These are phyloP conservation scores for Oreochromis tanganicae DNA, from an alignment of 2,113 vertebrate species.

Conservation along the genomic window DNA sequence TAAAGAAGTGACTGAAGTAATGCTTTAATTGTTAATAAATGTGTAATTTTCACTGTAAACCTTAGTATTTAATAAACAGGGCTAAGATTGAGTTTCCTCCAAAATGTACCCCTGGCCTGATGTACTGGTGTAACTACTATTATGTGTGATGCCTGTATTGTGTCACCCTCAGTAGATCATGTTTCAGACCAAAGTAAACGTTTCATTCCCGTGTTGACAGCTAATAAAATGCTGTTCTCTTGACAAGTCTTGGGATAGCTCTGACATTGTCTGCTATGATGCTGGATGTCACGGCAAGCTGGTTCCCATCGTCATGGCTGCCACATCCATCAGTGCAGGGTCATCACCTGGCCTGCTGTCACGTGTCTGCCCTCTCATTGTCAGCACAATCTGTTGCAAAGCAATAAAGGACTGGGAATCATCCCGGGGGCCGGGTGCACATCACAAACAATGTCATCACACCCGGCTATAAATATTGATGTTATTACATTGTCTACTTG, in stretches of 20 bases:
- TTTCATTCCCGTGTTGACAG: neutral
- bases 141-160: neutral
- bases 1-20: neutral
- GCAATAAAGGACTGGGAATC: conserved; percentile 39
- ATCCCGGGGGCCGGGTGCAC: neutral
- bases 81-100: neutral
- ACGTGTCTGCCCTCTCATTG: conserved; percentile 49
- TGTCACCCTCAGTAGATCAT: neutral
- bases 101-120: neutral
- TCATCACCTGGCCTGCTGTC: conserved; percentile 57
- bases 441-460: conserved; percentile 32
- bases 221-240: neutral
- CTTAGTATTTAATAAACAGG: neutral
- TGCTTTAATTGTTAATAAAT: neutral
- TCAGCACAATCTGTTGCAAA: conserved; percentile 53
- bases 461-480: conserved; percentile 18
- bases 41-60: neutral
- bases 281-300: conserved; percentile 12
- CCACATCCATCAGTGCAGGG: conserved; percentile 64
- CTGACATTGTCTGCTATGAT: conserved; percentile 37
- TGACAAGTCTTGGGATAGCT: neutral
- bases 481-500: neutral
- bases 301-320: conserved; percentile 42
- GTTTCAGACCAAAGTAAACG: neutral
- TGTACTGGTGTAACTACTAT: neutral